A percentile compares a stretch with the other conserved stretches of the same genome.
These are phyloP conservation scores for Platycercus adscitus DNA, from an alignment of 2,113 vertebrate genomes.

Conservation along the genomic window DNA sequence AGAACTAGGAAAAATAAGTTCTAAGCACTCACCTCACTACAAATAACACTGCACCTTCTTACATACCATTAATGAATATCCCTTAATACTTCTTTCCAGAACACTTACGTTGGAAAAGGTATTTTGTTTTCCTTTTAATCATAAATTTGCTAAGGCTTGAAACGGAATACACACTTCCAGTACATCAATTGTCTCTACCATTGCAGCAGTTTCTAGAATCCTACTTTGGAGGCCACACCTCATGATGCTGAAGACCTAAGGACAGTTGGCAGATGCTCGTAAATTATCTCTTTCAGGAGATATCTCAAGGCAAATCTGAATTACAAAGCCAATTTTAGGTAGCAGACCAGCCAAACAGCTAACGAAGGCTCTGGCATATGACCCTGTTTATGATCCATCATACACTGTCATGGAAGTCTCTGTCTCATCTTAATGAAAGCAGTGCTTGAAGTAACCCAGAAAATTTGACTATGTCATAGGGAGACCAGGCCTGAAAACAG, in stretches of 20 bases:
- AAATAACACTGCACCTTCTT: background rate
- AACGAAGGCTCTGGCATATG: background rate
- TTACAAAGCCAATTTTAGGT: background rate
- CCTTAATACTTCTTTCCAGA: background rate
- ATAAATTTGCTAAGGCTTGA: background rate
- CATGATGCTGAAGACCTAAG: background rate
- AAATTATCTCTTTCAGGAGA: background rate
- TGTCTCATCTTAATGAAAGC: background rate
- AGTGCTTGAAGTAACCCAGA: background rate
- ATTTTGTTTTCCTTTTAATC: background rate
- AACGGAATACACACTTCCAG: background rate
- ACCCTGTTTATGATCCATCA: background rate
- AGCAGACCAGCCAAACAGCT: background rate
- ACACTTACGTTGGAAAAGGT: background rate
- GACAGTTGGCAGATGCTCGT: background rate
- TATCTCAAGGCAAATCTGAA: background rate
- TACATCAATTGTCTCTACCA: background rate
- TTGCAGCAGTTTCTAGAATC: slow-evolving; percentile 12
- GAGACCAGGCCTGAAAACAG: background rate
- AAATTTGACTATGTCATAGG: background rate
- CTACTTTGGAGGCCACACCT: background rate
- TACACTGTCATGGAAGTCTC: background rate
- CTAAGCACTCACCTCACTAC: background rate
- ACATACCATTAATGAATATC: background rate
- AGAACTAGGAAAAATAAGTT: background rate